phyloP scores from a whole-genome alignment of 2,797 vertebrate species.

The Sebastes trivittatus region DNA sequence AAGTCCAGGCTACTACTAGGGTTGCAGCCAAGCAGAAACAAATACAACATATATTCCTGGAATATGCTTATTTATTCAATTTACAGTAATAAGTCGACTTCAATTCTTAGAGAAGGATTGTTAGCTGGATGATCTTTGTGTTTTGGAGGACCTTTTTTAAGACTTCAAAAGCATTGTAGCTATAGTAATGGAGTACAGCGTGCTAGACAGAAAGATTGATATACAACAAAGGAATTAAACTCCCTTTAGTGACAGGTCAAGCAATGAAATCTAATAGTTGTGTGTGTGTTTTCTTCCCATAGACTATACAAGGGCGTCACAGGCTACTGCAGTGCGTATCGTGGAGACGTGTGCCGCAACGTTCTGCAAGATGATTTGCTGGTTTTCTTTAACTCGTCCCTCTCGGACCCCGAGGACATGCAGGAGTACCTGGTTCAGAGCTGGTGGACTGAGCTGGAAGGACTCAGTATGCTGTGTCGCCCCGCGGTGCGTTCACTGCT shows the following conservation, averaged over 20 bases:
- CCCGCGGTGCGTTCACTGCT: constrained; percentile 88
- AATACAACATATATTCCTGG: neutral
- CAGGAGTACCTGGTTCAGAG: constrained; percentile 92
- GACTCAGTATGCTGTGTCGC: constrained; percentile 85
- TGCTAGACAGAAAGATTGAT: neutral
- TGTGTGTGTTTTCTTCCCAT: neutral
- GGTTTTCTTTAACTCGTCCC: constrained; percentile 94
- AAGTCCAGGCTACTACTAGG: neutral
- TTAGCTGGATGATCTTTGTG: neutral
- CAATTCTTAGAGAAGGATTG: neutral
- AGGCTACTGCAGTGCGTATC: constrained; percentile 93
- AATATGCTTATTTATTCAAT: neutral
- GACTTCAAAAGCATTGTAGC: neutral
- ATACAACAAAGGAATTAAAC: neutral
- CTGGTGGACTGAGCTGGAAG: constrained; percentile 86
- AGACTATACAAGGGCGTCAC: constrained; percentile 89
- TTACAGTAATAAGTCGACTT: neutral
- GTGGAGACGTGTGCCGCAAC: constrained; percentile 87
- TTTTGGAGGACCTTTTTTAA: neutral
- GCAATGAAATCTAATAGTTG: neutral
- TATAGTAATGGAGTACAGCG: neutral
- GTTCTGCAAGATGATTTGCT: constrained; percentile 83
- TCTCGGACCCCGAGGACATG: constrained; percentile 88
- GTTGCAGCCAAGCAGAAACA: neutral
- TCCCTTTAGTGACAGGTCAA: neutral